Evolutionary conservation across 2,797 vertebrate species (phyloP).

Genomic region (Carapus acus): DNA sequence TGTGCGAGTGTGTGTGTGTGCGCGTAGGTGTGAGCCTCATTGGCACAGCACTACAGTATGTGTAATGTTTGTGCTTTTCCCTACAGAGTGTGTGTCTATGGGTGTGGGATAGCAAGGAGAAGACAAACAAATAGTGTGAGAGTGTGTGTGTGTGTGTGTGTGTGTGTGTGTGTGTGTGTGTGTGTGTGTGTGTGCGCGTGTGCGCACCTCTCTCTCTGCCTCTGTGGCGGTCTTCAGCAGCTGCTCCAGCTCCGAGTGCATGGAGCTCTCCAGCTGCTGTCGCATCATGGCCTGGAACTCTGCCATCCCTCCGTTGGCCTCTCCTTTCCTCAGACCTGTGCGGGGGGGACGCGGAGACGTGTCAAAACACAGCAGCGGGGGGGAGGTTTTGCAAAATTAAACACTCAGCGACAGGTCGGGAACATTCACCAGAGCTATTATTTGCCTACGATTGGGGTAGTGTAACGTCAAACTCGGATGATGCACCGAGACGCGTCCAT

Average conservation of each 20-base stretch:
- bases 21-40: slow-evolving; percentile 26
- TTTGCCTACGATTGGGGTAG: no score
- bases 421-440: no score
- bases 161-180: no score
- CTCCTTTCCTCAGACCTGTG: slow-evolving; percentile 82
- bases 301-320: slow-evolving; percentile 77
- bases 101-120: slow-evolving; percentile 19
- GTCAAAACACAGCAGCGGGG: background rate
- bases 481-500: no score
- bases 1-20: slow-evolving; percentile 1
- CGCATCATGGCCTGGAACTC: slow-evolving; percentile 96
- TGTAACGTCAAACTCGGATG: no score
- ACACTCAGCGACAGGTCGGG: no score
- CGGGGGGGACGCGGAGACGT: background rate
- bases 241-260: slow-evolving; percentile 88
- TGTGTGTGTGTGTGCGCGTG: no score
- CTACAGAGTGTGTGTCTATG: background rate
- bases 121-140: no score
- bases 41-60: slow-evolving; percentile 43
- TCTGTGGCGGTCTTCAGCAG: slow-evolving; percentile 78
- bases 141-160: no score
- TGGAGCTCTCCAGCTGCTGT: slow-evolving; percentile 92
- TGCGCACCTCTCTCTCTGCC: slow-evolving; percentile 77
- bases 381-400: background rate
- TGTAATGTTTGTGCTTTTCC: slow-evolving; percentile 53